Evolutionary conservation across 2,888 invertebrate genomes (phyloP), one percentile per base, ranked within the genome.

Genomic region (Dryadula phaetusa): DNA sequence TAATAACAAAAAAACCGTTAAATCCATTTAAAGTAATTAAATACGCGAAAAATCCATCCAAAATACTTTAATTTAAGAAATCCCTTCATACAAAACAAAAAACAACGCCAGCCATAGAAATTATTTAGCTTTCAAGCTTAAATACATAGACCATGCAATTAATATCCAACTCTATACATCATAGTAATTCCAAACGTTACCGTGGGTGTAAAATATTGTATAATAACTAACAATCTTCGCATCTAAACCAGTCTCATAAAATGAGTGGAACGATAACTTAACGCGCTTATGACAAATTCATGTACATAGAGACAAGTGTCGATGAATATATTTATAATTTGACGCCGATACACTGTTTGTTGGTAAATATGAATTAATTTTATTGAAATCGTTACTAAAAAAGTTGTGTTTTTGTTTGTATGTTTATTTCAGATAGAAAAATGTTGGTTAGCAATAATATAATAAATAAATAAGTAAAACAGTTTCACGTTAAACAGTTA

Each of bases 311-410:
- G 62, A 66, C 70, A 67, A 66, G 66, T 76, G 67, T 66, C 74
- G 73, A 77, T 81, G 80, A 80, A 81, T 80, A 80, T 71, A 78
- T 77, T 79, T 76, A 77, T 75, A 70, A 73, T 68, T 77, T 79
- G 75, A 71, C 80, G 71, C 72, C 70, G 71, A 69, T 73, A 74
- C 72, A 79, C 76, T 75, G 70, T 73, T 68, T 72, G 70, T 66
- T 70, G 52, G 71, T 44, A 67, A 71, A 70, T 58, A 71, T 64
- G 37, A 62, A 52, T 69, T 42, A 37, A 34, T 52, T 32, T 32
- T 52, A 16, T 52, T 37, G 4, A 16, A 32, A 12, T 7, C 12
- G 4, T 25, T 49, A 25, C 6, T 32, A 16, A 10, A 8, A 12
- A 2, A 28, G 4, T n/a, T n/a, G 4, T 28, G 28, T 49, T 2